phyloP scores from a whole-genome alignment of 2,113 vertebrate species.

The Oplegnathus fasciatus region DNA sequence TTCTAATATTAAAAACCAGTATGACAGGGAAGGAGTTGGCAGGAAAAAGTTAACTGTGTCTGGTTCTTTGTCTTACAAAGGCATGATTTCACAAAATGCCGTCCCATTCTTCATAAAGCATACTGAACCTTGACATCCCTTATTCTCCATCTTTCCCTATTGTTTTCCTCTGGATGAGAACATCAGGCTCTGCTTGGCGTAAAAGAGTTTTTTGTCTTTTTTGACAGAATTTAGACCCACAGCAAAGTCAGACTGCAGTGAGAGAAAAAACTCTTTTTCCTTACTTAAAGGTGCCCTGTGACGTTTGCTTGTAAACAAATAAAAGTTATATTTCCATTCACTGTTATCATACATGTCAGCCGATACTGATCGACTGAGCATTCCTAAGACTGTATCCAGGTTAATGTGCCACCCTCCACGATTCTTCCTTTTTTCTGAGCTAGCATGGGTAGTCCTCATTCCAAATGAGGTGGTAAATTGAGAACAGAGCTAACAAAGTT shows the following conservation, averaged over 20 bases:
- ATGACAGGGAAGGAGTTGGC: neutral
- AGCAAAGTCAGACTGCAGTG: no score
- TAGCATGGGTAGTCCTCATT: no score
- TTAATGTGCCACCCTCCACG: neutral
- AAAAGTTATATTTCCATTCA: neutral
- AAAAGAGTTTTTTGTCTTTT: neutral
- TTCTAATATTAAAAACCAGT: neutral
- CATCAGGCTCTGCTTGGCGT: neutral
- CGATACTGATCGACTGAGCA: neutral
- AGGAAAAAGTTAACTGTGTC: neutral
- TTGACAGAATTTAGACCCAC: no score
- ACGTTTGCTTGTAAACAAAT: no score
- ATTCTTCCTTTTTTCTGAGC: no score
- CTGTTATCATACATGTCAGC: no score
- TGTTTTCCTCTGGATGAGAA: neutral
- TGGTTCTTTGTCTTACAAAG: neutral
- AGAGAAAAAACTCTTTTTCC: no score
- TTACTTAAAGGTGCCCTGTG: no score
- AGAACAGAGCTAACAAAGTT: no score
- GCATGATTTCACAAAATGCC: conserved; percentile 5
- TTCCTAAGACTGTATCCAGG: neutral
- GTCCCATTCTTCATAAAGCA: neutral
- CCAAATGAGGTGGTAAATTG: no score
- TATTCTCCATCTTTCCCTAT: neutral
- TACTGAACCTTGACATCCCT: neutral